Evolutionary conservation across 2,113 vertebrate species (phyloP).

Genomic region (Triplophysa siluroides): DNA sequence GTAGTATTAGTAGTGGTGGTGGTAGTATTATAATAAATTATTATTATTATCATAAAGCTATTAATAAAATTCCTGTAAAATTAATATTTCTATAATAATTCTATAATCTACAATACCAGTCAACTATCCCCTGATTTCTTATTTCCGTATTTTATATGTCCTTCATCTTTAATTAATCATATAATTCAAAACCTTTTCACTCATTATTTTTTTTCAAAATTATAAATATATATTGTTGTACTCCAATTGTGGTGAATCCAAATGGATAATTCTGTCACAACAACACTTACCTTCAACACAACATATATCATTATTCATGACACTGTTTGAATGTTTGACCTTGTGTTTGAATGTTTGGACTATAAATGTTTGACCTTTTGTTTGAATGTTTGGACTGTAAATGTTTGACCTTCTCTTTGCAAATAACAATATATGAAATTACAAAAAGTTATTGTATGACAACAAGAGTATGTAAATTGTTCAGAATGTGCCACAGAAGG

Average conservation of each 20-base stretch:
- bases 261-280: slow-evolving; percentile 21
- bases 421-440: slow-evolving; percentile 35
- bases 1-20: no score
- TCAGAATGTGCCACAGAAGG: neutral
- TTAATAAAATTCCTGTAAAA: no score
- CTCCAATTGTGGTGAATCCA: neutral
- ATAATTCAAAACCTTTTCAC: neutral
- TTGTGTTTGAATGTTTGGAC: slow-evolving; percentile 46
- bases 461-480: neutral
- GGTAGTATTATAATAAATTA: neutral
- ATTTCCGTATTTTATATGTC: no score
- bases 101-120: no score
- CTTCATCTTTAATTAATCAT: no score
- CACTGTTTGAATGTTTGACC: slow-evolving; percentile 28
- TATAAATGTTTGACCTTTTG: slow-evolving; percentile 43
- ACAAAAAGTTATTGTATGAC: slow-evolving; percentile 28
- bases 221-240: neutral
- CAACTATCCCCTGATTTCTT: no score
- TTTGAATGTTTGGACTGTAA: slow-evolving; percentile 43
- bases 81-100: no score
- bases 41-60: neutral
- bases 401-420: slow-evolving; percentile 36
- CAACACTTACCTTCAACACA: neutral
- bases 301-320: neutral
- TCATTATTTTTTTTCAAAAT: neutral